Base-by-base conservation (phyloP, 2,797 vertebrate species). In the Macropus fuliginosus region DNA sequence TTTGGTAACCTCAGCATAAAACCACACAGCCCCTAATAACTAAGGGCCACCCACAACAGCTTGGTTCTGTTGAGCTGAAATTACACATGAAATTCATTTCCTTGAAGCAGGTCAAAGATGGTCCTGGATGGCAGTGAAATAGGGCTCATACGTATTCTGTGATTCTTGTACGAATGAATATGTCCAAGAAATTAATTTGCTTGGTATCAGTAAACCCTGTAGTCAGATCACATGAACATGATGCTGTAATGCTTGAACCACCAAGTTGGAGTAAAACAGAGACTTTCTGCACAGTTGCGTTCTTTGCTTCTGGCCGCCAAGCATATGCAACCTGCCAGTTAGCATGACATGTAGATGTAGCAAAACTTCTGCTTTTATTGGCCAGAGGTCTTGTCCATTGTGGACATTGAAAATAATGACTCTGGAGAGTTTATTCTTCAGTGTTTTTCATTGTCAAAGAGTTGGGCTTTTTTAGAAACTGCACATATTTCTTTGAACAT, bases 361-460 rank as follows among this genome's bases (percentile, higher is more conserved):
- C 1, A 40, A 34, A 81, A 28, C 5, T 0, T 55, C 11, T 91
- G 62, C 18, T 93, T 90, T 96, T 87, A 96, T 96, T 18, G 16
- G 40, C 40, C 74, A 87, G 74, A 46, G 40, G 94, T 98, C 96
- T 74, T 94, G 29, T 92, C 97, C 89, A 55, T 97, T 96, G 56
- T 95, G 40, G 93, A 96, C 97, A 3, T 97, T 97, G 90, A 90
- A 92, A 87, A 87, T 11, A 50, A 81, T n/a, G 27, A 54, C 90
- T 96, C 5, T 94, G 66, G 91, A 96, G 95, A 97, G 14, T 95
- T 96, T 96, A 91, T 98, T 94, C 93, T 96, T 95, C 95, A 97
- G 90, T 94, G 96, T 92, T 95, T 97, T 97, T 97, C 94, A 93
- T 97, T 98, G 89, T 87, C 74, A 50, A 46, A 81, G 74, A 87